Evolutionary conservation across 2,888 invertebrate species (phyloP), one percentile per base, ranked within the genome.

Genomic region (Drosophila monieri): DNA sequence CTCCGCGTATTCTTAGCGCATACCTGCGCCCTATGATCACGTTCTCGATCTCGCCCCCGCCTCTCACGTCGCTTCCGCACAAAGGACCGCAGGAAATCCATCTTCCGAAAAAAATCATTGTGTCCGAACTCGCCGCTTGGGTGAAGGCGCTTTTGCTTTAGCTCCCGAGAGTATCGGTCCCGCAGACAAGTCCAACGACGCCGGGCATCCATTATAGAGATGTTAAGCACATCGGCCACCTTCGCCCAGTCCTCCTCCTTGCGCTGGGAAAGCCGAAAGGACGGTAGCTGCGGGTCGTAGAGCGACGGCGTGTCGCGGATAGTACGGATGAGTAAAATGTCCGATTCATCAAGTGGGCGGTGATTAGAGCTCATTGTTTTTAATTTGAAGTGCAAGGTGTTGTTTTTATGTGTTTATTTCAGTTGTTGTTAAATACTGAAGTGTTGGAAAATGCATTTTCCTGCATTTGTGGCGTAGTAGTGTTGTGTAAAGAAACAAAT

Each of bases 111-210:
- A 39, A 90, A 90, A 9, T 90, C 88, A 64, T 88, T 90, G 18
- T 76, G 79, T 0, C 87, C 89, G 43, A 85, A 89, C 6, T 90
- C 89, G 1, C 70, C 76, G 43, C 59, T 64, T 2, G 90, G 90
- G 70, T 90, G 88, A 41, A 88, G 46, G 0, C 89, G 88, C 70
- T 89, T 75, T 49, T 88, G 88, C 49, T 91, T 91, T 1, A 92
- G 75, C 60, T 92, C 92, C 1, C 91, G 86, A 0, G 90, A 90
- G 67, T 92, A 92, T 8, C 91, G 89, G 71, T 92, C 92, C 2
- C 92, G 83, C 8, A 92, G 69, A 2, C 90, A 91, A 0, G 91
- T 91, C 92, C 92, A 92, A 2, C 91, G 83, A n/a, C 90, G 85
- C 10, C 89, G 80, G 27, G 91, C 90, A 25, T 76, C 75, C 39